phyloP scores from a whole-genome alignment of 2,113 vertebrate species.

The Zosterops japonicus region DNA sequence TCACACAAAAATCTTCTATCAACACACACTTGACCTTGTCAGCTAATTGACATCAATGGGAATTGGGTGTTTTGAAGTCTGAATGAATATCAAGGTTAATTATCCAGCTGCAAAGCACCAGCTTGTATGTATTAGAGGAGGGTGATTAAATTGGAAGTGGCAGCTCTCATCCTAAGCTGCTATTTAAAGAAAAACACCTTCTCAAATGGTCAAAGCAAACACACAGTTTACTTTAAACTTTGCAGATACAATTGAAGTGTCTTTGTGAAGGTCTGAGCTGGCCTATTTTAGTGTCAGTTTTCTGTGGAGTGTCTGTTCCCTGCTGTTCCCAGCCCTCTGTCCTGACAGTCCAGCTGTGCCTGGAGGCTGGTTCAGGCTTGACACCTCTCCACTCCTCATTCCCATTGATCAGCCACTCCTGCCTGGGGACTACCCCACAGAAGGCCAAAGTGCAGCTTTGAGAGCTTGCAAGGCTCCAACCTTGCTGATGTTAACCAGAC shows the following conservation, averaged over 20 bases:
- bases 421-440: background rate
- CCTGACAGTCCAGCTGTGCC: background rate
- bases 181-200: constrained; percentile 35
- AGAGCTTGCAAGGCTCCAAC: background rate
- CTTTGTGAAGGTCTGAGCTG: background rate
- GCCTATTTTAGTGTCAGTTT: background rate
- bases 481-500: background rate
- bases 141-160: constrained; percentile 15
- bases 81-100: constrained; percentile 58
- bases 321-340: background rate
- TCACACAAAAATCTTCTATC: background rate
- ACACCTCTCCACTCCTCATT: background rate
- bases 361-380: background rate
- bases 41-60: constrained; percentile 52
- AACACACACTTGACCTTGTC: background rate
- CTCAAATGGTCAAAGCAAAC: background rate
- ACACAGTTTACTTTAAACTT: background rate
- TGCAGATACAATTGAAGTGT: background rate
- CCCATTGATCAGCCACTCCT: background rate
- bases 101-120: constrained; percentile 13
- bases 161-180: background rate
- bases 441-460: background rate
- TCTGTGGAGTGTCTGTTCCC: background rate
- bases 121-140: background rate
- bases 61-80: constrained; percentile 23